phyloP scores from a whole-genome alignment of 2,797 vertebrate genomes.

The Phyllotis vaccarum region DNA sequence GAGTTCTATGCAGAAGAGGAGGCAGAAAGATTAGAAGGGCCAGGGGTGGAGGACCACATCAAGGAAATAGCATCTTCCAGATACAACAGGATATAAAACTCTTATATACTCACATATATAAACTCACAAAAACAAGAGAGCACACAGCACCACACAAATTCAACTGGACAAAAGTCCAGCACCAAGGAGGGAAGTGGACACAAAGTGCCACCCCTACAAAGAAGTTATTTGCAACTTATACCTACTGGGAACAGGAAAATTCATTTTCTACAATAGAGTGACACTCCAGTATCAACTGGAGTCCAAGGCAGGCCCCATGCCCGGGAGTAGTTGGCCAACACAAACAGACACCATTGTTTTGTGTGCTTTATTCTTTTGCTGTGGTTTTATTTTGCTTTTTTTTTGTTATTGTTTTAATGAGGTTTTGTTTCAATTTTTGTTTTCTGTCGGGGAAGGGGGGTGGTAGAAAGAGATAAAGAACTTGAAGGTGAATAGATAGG shows the following conservation, averaged over 20 bases:
- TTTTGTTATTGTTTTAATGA: neutral
- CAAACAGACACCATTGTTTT: neutral
- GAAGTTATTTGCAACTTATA: neutral
- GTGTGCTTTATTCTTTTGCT: neutral
- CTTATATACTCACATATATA: no score
- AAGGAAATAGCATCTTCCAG: neutral
- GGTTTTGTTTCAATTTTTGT: neutral
- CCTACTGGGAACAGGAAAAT: neutral
- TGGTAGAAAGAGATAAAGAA: neutral
- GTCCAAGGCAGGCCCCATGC: neutral
- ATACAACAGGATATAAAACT: neutral
- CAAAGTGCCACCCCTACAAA: neutral
- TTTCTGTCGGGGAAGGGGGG: neutral
- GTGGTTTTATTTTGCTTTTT: neutral
- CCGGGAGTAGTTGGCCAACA: neutral
- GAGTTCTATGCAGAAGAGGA: neutral
- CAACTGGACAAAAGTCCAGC: neutral
- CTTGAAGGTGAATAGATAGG: neutral
- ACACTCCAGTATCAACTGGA: neutral
- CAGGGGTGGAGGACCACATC: neutral
- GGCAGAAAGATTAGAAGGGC: no score
- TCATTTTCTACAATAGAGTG: no score
- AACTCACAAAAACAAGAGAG: neutral
- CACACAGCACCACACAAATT: neutral
- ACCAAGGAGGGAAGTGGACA: no score